A percentile compares a stretch with the other conserved stretches of the same genome.
phyloP scores from a whole-genome alignment of 2,888 invertebrate species.

The Sisyra terminalis region DNA sequence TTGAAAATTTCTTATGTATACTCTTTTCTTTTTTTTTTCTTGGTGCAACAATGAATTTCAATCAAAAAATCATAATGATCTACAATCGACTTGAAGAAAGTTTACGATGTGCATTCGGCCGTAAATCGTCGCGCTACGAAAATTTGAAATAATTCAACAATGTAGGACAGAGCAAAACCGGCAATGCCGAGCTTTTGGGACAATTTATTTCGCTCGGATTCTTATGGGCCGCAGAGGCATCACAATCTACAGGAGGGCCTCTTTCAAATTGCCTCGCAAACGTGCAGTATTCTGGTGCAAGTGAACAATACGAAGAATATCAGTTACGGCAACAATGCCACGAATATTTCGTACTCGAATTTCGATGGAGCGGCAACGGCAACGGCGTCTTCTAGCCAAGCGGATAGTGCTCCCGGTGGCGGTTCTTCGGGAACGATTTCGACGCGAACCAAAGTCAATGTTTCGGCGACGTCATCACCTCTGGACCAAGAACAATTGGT shows the following conservation, averaged over 20 bases:
- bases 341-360: slow-evolving; percentile 41
- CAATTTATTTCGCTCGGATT: too few relatives aligned
- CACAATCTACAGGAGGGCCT: slow-evolving; percentile 57
- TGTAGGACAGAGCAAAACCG: too few relatives aligned
- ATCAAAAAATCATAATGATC: too few relatives aligned
- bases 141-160: too few relatives aligned
- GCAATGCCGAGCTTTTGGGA: too few relatives aligned
- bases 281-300: slow-evolving; percentile 60
- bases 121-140: too few relatives aligned
- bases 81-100: too few relatives aligned
- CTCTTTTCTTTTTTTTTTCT: too few relatives aligned
- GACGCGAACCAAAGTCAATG: slow-evolving; percentile 6
- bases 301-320: slow-evolving; percentile 62
- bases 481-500: slow-evolving; percentile 27
- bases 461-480: slow-evolving; percentile 7
- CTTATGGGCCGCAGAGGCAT: slow-evolving; percentile 17
- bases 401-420: background rate
- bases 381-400: background rate
- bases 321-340: slow-evolving; percentile 44
- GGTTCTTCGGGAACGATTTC: slow-evolving; percentile 9
- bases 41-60: too few relatives aligned
- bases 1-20: too few relatives aligned
- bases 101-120: too few relatives aligned
- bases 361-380: slow-evolving; percentile 11
- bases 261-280: slow-evolving; percentile 63